Evolutionary conservation across 2,888 invertebrate species (phyloP).

Genomic region (Agrotis segetum): DNA sequence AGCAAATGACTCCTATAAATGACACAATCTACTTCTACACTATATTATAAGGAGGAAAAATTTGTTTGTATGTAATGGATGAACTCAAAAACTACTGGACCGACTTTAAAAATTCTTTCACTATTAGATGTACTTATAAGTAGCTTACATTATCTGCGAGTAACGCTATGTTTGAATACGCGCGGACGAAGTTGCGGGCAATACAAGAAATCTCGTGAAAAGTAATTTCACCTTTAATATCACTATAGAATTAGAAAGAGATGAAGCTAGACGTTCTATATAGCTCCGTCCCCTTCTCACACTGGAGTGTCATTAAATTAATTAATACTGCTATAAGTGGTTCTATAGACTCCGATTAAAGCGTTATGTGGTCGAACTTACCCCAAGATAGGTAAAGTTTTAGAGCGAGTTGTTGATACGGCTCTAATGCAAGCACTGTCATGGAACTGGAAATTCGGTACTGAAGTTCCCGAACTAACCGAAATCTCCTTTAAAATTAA

Average conservation of each 20-base stretch:
- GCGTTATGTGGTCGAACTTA: constrained; percentile 45
- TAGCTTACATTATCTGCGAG: no score
- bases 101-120: no score
- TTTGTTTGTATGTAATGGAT: no score
- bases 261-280: not conserved
- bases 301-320: not conserved
- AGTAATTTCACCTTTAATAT: not conserved
- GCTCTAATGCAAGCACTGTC: constrained; percentile 39
- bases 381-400: constrained; percentile 53
- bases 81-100: no score
- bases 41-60: no score
- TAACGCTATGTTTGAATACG: no score
- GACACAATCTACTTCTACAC: no score
- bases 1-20: no score
- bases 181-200: no score
- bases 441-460: constrained; percentile 5
- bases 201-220: no score
- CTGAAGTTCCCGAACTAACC: constrained; percentile 17
- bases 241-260: not conserved
- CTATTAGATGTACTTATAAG: no score
- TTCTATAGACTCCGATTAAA: constrained; percentile 39
- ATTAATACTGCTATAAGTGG: no score
- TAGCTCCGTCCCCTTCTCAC: not conserved
- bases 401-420: constrained; percentile 45
- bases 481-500: not conserved